phyloP scores from a whole-genome alignment of 2,113 vertebrate species.

The Ariopsis seemanni region DNA sequence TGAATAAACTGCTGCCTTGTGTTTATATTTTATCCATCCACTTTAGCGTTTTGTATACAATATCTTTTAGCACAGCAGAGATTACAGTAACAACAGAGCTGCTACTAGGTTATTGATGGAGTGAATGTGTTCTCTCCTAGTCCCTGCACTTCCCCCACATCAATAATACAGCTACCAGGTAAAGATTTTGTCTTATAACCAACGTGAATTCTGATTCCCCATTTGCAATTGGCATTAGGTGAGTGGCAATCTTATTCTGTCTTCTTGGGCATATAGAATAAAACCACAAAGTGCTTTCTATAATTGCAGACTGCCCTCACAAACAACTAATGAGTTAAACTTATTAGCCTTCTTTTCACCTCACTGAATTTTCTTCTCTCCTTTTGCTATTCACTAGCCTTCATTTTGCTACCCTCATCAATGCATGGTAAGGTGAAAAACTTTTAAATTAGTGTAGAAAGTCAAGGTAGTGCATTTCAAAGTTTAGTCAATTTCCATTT shows the following conservation, averaged over 20 bases:
- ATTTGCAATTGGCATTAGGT: conserved; percentile 17
- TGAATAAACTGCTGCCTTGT: conserved; percentile 21
- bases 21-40: conserved; percentile 4
- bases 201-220: neutral
- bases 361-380: conserved; percentile 31
- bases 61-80: conserved; percentile 22
- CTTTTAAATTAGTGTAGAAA: conserved; percentile 45
- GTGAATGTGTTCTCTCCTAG: neutral
- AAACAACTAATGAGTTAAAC: conserved; percentile 35
- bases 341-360: conserved; percentile 36
- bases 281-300: conserved; percentile 10
- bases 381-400: conserved; percentile 37
- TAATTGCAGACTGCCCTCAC: conserved; percentile 33
- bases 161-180: neutral
- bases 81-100: conserved; percentile 6
- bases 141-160: neutral
- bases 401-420: conserved; percentile 36
- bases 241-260: neutral
- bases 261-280: neutral
- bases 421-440: conserved; percentile 35
- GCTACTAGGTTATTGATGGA: conserved; percentile 5
- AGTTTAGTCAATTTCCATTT: conserved; percentile 57
- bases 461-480: conserved; percentile 46
- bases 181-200: conserved; percentile 4
- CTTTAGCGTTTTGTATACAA: conserved; percentile 15